Percentiles rank a stretch among this genome's conserved stretches.
Evolutionary conservation across 2,113 vertebrate genomes (phyloP).

Genomic region (Pelecanus crispus): DNA sequence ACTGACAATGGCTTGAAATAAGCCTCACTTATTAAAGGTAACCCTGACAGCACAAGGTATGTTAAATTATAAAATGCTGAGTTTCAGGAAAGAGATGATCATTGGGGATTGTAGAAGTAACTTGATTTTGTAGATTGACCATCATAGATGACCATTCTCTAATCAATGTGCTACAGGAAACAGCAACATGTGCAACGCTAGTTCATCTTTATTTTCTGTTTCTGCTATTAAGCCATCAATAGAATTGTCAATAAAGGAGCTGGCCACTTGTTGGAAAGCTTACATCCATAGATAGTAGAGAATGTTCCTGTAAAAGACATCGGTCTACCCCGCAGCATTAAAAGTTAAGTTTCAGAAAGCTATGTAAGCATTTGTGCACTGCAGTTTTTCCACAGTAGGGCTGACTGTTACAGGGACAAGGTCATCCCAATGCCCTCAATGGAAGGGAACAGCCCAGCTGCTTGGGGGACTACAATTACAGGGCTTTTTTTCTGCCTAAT

Average conservation of each 20-base stretch:
- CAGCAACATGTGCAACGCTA: background rate
- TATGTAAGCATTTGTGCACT: background rate
- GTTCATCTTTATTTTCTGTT: background rate
- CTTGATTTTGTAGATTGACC: background rate
- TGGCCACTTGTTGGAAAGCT: background rate
- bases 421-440: background rate
- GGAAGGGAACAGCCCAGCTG: background rate
- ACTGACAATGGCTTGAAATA: background rate
- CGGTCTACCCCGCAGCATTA: background rate
- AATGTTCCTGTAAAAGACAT: background rate
- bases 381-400: background rate
- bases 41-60: background rate
- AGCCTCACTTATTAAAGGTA: background rate
- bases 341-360: background rate
- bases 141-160: background rate
- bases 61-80: background rate
- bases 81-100: background rate
- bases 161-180: background rate
- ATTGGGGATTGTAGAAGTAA: background rate
- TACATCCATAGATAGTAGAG: rapidly evolving
- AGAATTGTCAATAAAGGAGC: background rate
- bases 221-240: background rate
- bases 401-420: background rate
- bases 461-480: background rate
- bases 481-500: constrained; percentile 6